Conservation (phyloP, 2,797 vertebrate species). For the Rhabdophis nuchalis region DNA sequence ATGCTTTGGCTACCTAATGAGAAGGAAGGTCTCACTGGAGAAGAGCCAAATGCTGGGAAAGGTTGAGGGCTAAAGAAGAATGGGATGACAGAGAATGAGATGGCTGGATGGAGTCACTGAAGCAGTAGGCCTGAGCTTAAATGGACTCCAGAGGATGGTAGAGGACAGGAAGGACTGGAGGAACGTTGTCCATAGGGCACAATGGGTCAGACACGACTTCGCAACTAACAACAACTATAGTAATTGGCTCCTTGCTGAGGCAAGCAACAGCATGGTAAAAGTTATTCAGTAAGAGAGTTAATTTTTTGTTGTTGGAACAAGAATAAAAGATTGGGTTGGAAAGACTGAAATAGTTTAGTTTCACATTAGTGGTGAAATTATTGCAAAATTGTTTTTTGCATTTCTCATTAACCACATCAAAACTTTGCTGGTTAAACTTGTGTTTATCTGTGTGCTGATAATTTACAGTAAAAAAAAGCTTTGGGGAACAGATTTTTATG, state of each 20-base stretch:
- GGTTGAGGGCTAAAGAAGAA: too few relatives aligned
- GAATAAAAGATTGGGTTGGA: slow-evolving; percentile 64
- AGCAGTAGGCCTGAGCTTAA: too few relatives aligned
- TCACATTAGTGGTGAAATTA: slow-evolving; percentile 55
- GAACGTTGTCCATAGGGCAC: too few relatives aligned
- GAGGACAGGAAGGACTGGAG: too few relatives aligned
- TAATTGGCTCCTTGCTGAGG: slow-evolving; percentile 52
- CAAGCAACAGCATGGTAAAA: slow-evolving; percentile 58
- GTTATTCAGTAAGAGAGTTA: slow-evolving; percentile 59
- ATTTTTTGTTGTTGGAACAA: slow-evolving; percentile 62
- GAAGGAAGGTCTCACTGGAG: too few relatives aligned
- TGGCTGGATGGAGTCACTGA: too few relatives aligned
- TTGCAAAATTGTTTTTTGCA: slow-evolving; percentile 65
- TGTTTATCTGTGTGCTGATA: neutral
- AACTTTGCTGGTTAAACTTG: slow-evolving; percentile 47
- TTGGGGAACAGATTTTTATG: slow-evolving; percentile 54
- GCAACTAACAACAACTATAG: neutral
- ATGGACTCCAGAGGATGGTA: too few relatives aligned
- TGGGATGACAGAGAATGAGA: too few relatives aligned
- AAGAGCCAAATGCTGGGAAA: too few relatives aligned
- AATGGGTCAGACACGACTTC: too few relatives aligned
- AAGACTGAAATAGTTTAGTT: slow-evolving; percentile 59
- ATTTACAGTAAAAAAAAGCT: neutral
- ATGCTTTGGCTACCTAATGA: too few relatives aligned
- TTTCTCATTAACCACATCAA: slow-evolving; percentile 65